Conservation (phyloP, 2,113 vertebrate species). For the Melanocharis versteri region DNA sequence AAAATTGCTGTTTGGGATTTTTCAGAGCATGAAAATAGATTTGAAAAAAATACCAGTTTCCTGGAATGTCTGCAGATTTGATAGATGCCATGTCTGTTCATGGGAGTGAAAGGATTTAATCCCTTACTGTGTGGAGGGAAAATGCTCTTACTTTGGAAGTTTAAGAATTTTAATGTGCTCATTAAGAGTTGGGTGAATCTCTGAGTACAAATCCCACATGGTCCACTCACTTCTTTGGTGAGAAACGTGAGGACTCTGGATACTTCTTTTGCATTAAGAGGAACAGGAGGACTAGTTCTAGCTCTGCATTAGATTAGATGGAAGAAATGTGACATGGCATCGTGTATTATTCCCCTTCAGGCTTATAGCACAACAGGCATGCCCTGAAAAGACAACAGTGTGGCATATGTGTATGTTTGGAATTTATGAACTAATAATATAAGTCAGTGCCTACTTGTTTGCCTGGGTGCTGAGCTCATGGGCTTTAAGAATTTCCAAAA, state of each 20-base stretch:
- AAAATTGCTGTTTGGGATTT: neutral
- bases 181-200: neutral
- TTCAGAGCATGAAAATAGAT: neutral
- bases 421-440: neutral
- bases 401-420: neutral
- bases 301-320: neutral
- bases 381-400: neutral
- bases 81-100: neutral
- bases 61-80: neutral
- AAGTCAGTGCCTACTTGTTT: neutral
- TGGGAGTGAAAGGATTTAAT: neutral
- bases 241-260: neutral
- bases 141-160: neutral
- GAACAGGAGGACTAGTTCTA: neutral
- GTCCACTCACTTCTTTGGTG: neutral
- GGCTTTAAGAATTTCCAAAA: neutral
- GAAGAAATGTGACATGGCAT: neutral
- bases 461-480: rapidly evolving
- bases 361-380: neutral
- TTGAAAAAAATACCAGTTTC: neutral
- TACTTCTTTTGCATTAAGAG: neutral
- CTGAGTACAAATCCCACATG: neutral
- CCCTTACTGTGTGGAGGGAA: neutral
- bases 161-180: neutral
- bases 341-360: neutral